These are phyloP conservation scores for Sinocyclocheilus anophthalmus DNA, from an alignment of 2,113 vertebrate genomes.

Conservation along the genomic window DNA sequence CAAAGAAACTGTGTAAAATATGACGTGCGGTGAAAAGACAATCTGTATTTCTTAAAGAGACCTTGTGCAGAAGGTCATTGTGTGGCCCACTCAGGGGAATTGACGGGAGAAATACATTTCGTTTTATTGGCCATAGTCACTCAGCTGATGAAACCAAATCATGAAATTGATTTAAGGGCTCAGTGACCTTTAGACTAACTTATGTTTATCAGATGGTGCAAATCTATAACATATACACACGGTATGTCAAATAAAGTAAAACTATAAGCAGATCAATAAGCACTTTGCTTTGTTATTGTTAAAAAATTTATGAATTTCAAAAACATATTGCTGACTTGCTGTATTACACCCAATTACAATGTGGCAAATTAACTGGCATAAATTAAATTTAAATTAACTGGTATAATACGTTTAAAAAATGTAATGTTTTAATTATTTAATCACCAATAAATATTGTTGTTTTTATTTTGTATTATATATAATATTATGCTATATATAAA, in stretches of 20 bases:
- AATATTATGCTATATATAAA: too few species aligned
- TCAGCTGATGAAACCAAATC: slow-evolving; percentile 56
- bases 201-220: slow-evolving; percentile 14
- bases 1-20: background rate
- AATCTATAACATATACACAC: slow-evolving; percentile 40
- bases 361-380: background rate
- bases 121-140: slow-evolving; percentile 56
- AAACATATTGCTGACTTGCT: background rate
- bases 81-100: slow-evolving; percentile 36
- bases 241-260: background rate
- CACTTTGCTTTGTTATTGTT: background rate
- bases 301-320: background rate
- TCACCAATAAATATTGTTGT: too few species aligned
- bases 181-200: slow-evolving; percentile 52
- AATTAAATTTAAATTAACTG: too few species aligned
- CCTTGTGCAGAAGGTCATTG: slow-evolving; percentile 63
- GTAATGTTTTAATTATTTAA: too few species aligned
- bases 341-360: background rate
- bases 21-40: background rate
- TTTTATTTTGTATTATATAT: too few species aligned
- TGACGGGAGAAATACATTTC: slow-evolving; percentile 59
- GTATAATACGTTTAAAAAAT: too few species aligned
- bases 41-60: slow-evolving; percentile 46
- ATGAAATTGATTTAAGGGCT: slow-evolving; percentile 53
- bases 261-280: slow-evolving; percentile 3